phyloP scores from a whole-genome alignment of 2,797 vertebrate species.

The Pseudopleuronectes americanus region DNA sequence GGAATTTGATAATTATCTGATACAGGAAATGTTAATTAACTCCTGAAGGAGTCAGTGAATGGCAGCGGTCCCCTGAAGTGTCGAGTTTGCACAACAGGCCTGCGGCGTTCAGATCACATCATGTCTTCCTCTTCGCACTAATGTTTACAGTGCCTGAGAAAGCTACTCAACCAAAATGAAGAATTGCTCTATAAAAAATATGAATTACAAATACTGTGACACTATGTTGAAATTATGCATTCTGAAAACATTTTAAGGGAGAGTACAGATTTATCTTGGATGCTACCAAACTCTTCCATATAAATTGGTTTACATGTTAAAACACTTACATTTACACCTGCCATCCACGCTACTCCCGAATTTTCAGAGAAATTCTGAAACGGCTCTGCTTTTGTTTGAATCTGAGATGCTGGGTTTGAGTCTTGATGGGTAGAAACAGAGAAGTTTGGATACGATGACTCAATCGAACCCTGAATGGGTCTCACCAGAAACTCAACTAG shows the following conservation, averaged over 20 bases:
- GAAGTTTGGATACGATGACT: too few relatives aligned
- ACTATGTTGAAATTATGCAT: not conserved
- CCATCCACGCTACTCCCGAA: too few relatives aligned
- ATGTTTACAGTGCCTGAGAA: conserved; percentile 11
- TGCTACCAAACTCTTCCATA: too few relatives aligned
- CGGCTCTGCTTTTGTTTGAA: too few relatives aligned
- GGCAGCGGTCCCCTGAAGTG: conserved; percentile 23
- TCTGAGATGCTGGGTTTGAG: too few relatives aligned
- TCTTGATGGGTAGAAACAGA: too few relatives aligned
- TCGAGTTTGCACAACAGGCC: conserved; percentile 12
- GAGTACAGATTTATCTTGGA: not conserved
- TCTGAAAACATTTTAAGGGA: not conserved
- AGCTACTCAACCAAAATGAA: not conserved
- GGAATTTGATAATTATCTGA: conserved; percentile 22
- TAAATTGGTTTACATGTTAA: too few relatives aligned
- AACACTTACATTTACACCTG: too few relatives aligned
- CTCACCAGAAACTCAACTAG: too few relatives aligned
- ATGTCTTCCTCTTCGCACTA: not conserved
- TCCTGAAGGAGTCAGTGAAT: conserved; percentile 32
- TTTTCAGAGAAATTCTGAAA: too few relatives aligned
- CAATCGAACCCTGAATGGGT: too few relatives aligned
- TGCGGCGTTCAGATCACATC: conserved; percentile 24
- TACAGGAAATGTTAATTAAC: conserved; percentile 36
- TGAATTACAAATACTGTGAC: not conserved
- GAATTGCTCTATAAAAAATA: not conserved